These are phyloP conservation scores for Epinephelus moara DNA, from an alignment of 2,113 vertebrate species.

Conservation along the genomic window DNA sequence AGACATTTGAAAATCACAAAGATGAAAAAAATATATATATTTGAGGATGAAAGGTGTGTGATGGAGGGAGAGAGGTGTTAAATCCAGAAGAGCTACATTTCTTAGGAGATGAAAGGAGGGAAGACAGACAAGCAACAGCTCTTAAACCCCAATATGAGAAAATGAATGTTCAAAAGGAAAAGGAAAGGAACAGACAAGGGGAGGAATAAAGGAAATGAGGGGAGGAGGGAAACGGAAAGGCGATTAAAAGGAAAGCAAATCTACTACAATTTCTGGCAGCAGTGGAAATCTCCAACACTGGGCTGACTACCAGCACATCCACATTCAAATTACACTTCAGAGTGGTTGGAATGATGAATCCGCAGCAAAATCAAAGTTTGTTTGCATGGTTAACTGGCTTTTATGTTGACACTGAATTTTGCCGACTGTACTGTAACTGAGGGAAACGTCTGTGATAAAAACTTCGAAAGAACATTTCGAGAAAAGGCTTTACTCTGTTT, in stretches of 20 bases:
- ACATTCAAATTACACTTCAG: neutral
- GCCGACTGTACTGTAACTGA: slow-evolving; percentile 2
- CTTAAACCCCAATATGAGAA: slow-evolving; percentile 14
- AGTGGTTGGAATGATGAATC: neutral
- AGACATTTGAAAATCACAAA: neutral
- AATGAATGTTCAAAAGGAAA: neutral
- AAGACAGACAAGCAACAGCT: slow-evolving; percentile 1
- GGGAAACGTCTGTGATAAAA: slow-evolving; percentile 14
- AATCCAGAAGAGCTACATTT: neutral
- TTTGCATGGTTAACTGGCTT: slow-evolving; percentile 1
- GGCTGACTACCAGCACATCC: neutral
- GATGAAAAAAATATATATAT: neutral
- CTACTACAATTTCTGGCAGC: neutral
- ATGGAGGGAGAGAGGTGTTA: neutral
- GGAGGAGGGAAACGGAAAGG: neutral
- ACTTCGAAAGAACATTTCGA: neutral
- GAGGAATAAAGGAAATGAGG: neutral
- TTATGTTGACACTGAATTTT: slow-evolving; percentile 4
- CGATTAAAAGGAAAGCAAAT: neutral
- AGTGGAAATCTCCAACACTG: neutral
- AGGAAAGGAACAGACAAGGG: neutral
- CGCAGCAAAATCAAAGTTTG: slow-evolving; percentile 1
- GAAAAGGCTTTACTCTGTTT: too few species aligned
- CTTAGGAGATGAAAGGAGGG: neutral
- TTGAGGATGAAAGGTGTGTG: neutral